phyloP scores from a whole-genome alignment of 2,113 vertebrate species.

The Rhabdomys dilectus region DNA sequence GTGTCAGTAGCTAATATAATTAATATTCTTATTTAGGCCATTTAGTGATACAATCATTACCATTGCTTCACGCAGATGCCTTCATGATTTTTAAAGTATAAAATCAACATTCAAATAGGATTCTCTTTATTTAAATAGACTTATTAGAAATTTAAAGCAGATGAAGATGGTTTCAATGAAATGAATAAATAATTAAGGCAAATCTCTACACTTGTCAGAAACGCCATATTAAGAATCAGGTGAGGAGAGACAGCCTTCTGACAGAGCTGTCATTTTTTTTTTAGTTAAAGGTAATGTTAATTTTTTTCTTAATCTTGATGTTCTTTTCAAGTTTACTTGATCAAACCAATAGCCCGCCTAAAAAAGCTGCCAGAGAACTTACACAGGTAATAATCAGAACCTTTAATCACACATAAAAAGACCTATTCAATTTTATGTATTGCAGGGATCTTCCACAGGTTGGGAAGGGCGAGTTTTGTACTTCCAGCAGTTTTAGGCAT shows the following conservation, averaged over 20 bases:
- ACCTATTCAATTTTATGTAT: constrained; percentile 80
- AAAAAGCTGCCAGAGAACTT: constrained; percentile 86
- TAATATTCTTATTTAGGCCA: constrained; percentile 71
- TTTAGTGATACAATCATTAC: constrained; percentile 71
- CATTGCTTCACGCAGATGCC: constrained; percentile 57
- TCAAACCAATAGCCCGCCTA: constrained; percentile 82
- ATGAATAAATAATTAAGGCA: constrained; percentile 92
- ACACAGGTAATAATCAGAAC: constrained; percentile 86
- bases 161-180: constrained; percentile 88
- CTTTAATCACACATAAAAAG: constrained; percentile 88
- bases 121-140: constrained; percentile 89
- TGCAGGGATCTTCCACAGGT: constrained; percentile 69
- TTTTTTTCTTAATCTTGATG: constrained; percentile 82
- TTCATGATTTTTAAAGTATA: constrained; percentile 82
- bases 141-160: constrained; percentile 91
- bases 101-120: constrained; percentile 87
- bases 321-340: constrained; percentile 89
- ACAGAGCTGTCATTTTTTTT: constrained; percentile 82
- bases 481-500: constrained; percentile 85
- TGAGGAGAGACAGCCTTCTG: constrained; percentile 85
- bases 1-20: constrained; percentile 62
- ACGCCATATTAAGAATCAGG: constrained; percentile 86
- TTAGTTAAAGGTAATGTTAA: constrained; percentile 83
- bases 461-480: constrained; percentile 72
- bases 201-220: constrained; percentile 90